Evolutionary conservation across 2,797 vertebrate species (phyloP).

Genomic region (Carduelis carduelis): DNA sequence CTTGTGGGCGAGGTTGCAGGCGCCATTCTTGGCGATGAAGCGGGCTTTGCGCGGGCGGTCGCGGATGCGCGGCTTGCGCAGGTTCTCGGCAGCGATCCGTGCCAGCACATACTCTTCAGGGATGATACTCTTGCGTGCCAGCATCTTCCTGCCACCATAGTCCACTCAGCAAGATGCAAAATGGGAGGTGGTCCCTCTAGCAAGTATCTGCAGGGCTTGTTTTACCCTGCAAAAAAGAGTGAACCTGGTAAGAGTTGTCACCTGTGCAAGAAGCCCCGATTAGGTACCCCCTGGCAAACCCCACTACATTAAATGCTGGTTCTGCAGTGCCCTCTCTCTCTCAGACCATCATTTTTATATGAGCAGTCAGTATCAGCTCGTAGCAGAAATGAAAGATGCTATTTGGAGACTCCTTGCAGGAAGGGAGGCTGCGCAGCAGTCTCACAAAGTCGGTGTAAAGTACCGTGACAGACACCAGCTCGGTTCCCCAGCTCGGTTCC

Average conservation of each 20-base stretch:
- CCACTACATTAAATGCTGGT: neutral
- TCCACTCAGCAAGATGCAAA: neutral
- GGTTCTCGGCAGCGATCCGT: slow-evolving; percentile 85
- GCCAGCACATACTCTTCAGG: slow-evolving; percentile 95
- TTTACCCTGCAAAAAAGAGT: neutral
- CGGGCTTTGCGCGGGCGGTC: slow-evolving; percentile 92
- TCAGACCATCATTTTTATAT: neutral
- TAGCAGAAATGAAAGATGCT: neutral
- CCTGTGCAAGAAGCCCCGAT: fast-evolving
- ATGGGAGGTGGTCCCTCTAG: neutral
- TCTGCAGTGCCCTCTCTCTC: neutral
- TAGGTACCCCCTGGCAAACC: neutral
- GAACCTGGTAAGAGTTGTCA: neutral
- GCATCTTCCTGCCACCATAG: slow-evolving; percentile 79
- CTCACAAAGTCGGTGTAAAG: neutral
- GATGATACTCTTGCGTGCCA: slow-evolving; percentile 97
- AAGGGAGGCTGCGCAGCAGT: neutral
- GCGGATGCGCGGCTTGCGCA: slow-evolving; percentile 90
- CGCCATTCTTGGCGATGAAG: slow-evolving; percentile 95
- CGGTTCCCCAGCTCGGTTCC: neutral
- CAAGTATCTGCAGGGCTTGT: neutral
- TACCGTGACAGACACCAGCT: neutral
- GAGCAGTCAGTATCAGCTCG: fast-evolving
- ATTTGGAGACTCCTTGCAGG: neutral
- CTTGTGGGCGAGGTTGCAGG: slow-evolving; percentile 96